Evolutionary conservation across 2,888 invertebrate species (phyloP).

Genomic region (Chironomus tentans): DNA sequence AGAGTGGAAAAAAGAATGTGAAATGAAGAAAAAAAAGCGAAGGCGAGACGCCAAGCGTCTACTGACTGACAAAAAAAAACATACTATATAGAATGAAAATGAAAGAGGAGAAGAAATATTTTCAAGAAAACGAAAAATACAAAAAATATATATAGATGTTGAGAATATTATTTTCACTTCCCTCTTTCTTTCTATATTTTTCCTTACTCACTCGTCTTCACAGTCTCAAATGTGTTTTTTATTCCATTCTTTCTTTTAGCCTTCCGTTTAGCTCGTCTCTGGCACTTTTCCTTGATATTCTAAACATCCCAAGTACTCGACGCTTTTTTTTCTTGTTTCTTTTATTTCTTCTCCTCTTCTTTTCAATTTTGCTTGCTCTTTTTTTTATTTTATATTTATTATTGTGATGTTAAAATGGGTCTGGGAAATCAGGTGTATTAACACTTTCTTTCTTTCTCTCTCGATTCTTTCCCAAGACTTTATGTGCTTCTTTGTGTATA

Average conservation of each 20-base stretch:
- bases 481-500: background rate
- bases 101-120: background rate
- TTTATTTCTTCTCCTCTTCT: background rate
- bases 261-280: conserved; percentile 26
- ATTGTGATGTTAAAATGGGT: background rate
- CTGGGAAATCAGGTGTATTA: conserved; percentile 25
- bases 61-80: conserved; percentile 14
- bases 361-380: background rate
- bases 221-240: background rate
- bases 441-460: conserved; percentile 15
- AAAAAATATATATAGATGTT: background rate
- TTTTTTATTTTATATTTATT: background rate
- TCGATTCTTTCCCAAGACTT: background rate
- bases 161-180: conserved; percentile 27
- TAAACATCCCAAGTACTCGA: conserved; percentile 8
- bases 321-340: background rate
- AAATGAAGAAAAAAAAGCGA: background rate
- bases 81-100: background rate
- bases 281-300: conserved; percentile 22
- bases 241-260: conserved; percentile 18
- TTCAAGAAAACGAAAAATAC: background rate
- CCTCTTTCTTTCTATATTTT: conserved; percentile 15
- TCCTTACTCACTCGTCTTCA: background rate
- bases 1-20: background rate
- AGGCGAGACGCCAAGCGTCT: conserved; percentile 26